These are phyloP conservation scores for Alauda arvensis DNA, from an alignment of 2,797 vertebrate genomes.

Conservation along the genomic window DNA sequence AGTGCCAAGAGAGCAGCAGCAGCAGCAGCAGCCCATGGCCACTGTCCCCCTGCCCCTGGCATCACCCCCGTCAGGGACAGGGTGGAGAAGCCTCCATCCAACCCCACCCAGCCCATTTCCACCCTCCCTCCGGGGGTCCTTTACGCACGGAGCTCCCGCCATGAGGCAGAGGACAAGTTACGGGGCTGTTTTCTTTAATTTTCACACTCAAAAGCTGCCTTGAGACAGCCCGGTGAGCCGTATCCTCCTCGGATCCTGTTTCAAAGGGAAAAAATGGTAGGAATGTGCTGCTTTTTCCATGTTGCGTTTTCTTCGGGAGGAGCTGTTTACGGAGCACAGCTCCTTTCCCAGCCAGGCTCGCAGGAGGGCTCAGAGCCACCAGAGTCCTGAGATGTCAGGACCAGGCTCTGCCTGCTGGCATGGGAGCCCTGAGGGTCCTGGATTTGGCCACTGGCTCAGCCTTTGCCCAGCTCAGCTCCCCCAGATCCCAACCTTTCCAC, in stretches of 20 bases:
- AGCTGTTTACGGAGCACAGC: not conserved
- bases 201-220: not conserved
- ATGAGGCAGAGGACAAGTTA: slow-evolving; percentile 15
- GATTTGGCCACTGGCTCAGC: not conserved
- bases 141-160: not conserved
- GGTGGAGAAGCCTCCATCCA: not conserved
- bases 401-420: not conserved
- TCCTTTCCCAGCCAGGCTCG: not conserved
- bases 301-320: not conserved
- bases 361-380: not conserved
- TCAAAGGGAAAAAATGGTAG: not conserved
- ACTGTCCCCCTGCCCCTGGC: not conserved
- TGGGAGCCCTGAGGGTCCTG: not conserved
- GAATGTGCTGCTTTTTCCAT: slow-evolving; percentile 55
- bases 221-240: not conserved
- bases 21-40: not conserved
- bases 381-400: not conserved
- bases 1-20: accelerated
- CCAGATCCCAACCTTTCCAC: accelerated
- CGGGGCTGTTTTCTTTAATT: slow-evolving; percentile 11
- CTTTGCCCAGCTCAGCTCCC: not conserved
- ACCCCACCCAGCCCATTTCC: not conserved
- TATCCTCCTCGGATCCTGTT: slow-evolving; percentile 2
- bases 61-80: not conserved
- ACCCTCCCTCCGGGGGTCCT: not conserved